These are phyloP conservation scores for Pyrochroa serraticornis DNA, from an alignment of 2,888 invertebrate genomes.

Conservation along the genomic window DNA sequence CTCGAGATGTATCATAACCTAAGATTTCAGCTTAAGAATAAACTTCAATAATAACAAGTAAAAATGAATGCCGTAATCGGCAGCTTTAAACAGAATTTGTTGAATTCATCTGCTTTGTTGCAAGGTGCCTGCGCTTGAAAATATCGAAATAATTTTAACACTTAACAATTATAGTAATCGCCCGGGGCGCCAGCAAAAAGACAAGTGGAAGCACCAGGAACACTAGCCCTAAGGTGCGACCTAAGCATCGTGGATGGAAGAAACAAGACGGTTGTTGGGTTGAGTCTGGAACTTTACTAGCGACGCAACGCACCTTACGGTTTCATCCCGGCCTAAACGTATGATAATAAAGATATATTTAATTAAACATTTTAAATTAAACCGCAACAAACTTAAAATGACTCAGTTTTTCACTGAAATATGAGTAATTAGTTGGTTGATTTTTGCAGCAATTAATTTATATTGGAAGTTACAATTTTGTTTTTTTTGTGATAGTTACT, in stretches of 20 bases:
- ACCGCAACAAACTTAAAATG: not conserved
- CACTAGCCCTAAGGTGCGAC: slow-evolving; percentile 67
- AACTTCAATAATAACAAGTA: not conserved
- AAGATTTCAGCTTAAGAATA: not conserved
- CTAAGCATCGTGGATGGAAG: slow-evolving; percentile 80
- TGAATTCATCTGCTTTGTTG: not conserved
- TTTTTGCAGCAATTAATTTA: no score
- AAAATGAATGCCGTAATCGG: not conserved
- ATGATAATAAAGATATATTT: slow-evolving; percentile 38
- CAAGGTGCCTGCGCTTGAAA: not conserved
- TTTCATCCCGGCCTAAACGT: slow-evolving; percentile 85
- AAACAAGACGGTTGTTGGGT: slow-evolving; percentile 75
- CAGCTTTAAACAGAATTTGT: not conserved
- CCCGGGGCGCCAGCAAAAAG: slow-evolving; percentile 76
- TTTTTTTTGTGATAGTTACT: no score
- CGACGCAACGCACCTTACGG: slow-evolving; percentile 69
- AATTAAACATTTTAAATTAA: slow-evolving; percentile 25
- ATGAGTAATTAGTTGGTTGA: no score
- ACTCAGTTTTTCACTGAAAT: no score
- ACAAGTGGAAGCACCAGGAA: slow-evolving; percentile 75
- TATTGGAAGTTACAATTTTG: no score
- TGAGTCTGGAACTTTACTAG: slow-evolving; percentile 70
- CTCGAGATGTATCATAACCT: not conserved
- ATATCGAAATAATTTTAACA: not conserved
- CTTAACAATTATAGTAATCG: slow-evolving; percentile 26